Base-by-base conservation (phyloP, 2,797 vertebrate species). In the Salarias fasciatus region DNA sequence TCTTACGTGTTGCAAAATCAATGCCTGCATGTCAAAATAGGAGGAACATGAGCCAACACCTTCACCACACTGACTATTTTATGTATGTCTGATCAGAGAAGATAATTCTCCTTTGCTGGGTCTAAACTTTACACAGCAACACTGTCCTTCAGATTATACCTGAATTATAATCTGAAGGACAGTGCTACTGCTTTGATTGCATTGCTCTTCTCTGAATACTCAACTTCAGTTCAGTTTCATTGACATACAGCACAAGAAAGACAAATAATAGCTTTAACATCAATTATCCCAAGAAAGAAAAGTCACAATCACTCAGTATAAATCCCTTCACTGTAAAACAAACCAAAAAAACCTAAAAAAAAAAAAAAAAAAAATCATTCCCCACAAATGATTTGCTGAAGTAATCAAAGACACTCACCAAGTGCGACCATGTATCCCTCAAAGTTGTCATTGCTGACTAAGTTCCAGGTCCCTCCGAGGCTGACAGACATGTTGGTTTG, bases 401-500 rank as follows among this genome's bases (percentile, higher is more conserved):
- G 54, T 3, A 46, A 15, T 1, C 4, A 8, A 2, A 4, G 4
- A 43, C 3, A 69, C 94, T 86, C 85, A 95, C 96, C 95, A 56
- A 96, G 86, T 40, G 93, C 90, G 53, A 90, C 41, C 96, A 96
- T 94, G 49, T 94, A 97, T 49, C 84, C 88, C 57, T 96, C 93
- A 46, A 94, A 91, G 83, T 96, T 96, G 53, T 93, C 91, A 75
- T 87, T 95, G 69, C 92, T 94, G 81, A 89, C 57, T 2, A 97
- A 85, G 77, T 93, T 93, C 96, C 95, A 96, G 1, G 95, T 95
- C 28, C 96, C 94, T 3, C 52, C 95, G 88, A 91, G 93, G 86
- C 96, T 85, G 8, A 69, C 84, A 48, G 93, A 82, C 95, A 95
- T 95, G 66, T 64, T 62, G 7, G 5, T 37, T 8, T 43, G 67